Evolutionary conservation across 2,797 vertebrate genomes (phyloP).

Genomic region (Typhlichthys eigenmanni): DNA sequence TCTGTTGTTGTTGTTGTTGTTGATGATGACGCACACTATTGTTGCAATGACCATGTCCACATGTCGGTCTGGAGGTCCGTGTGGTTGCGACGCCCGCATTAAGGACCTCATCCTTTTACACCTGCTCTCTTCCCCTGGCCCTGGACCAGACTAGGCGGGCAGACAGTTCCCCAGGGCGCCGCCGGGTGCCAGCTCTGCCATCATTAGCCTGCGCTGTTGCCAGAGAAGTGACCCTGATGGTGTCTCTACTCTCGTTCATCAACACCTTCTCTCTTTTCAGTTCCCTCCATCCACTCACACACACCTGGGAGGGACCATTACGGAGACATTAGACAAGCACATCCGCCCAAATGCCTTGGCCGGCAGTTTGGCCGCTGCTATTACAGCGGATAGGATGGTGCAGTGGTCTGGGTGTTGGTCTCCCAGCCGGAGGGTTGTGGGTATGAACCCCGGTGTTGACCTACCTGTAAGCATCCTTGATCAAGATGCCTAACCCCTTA

Average conservation of each 20-base stretch:
- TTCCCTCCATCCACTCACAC: constrained; percentile 34
- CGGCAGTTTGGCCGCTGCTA: background rate
- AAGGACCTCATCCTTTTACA: constrained; percentile 8
- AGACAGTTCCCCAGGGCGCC: constrained; percentile 25
- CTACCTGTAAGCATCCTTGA: too few relatives aligned
- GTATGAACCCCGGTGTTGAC: too few relatives aligned
- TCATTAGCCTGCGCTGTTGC: constrained; percentile 54
- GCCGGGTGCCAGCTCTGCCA: constrained; percentile 30
- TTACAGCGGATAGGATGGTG: too few relatives aligned
- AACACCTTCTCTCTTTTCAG: background rate
- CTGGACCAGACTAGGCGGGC: constrained; percentile 9
- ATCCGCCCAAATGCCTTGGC: constrained; percentile 38
- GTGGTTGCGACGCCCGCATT: constrained; percentile 11
- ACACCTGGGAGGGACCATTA: constrained; percentile 69
- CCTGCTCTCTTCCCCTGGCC: background rate
- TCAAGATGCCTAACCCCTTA: too few relatives aligned
- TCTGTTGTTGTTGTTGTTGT: constrained; percentile 11
- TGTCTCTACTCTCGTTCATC: background rate
- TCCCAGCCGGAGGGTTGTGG: too few relatives aligned
- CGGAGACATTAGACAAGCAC: constrained; percentile 55
- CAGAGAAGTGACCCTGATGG: constrained; percentile 22
- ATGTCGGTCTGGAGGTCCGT: constrained; percentile 21
- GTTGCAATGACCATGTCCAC: constrained; percentile 24
- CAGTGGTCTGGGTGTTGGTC: too few relatives aligned
- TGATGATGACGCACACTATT: constrained; percentile 7